Percentiles rank a stretch among this genome's conserved stretches.
These are phyloP conservation scores for Sula dactylatra DNA, from an alignment of 2,113 vertebrate species.

Conservation along the genomic window DNA sequence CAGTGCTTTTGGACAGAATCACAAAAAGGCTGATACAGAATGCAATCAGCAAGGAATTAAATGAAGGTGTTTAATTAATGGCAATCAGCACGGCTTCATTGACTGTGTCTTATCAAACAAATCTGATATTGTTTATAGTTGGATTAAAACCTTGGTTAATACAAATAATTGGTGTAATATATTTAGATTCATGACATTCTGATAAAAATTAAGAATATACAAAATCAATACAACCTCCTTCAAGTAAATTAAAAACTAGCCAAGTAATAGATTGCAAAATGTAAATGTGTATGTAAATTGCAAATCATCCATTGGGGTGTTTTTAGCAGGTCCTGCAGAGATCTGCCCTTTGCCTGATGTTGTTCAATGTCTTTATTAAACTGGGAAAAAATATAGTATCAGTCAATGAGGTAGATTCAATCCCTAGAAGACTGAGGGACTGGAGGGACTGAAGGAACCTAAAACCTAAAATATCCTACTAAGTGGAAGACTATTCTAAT, in stretches of 20 bases:
- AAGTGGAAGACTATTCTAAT: background rate
- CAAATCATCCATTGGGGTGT: background rate
- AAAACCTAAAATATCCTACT: background rate
- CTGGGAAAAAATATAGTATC: background rate
- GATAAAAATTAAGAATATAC: background rate
- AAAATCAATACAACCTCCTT: background rate
- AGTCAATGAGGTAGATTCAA: background rate
- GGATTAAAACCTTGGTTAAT: background rate
- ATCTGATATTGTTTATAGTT: background rate
- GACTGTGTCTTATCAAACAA: background rate
- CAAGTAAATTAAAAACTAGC: background rate
- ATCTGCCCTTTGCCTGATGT: background rate
- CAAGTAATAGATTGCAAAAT: background rate
- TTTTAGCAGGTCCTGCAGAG: background rate
- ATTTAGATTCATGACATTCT: background rate
- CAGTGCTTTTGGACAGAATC: background rate
- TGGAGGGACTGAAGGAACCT: background rate
- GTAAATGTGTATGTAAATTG: background rate
- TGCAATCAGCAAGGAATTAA: background rate
- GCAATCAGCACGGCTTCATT: background rate
- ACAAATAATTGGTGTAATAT: background rate
- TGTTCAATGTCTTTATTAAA: background rate
- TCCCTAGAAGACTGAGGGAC: background rate
- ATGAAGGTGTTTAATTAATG: constrained; percentile 1
- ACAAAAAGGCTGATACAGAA: background rate